Base-by-base conservation (phyloP, 2,888 invertebrate genomes). In the Deilephila porcellus region DNA sequence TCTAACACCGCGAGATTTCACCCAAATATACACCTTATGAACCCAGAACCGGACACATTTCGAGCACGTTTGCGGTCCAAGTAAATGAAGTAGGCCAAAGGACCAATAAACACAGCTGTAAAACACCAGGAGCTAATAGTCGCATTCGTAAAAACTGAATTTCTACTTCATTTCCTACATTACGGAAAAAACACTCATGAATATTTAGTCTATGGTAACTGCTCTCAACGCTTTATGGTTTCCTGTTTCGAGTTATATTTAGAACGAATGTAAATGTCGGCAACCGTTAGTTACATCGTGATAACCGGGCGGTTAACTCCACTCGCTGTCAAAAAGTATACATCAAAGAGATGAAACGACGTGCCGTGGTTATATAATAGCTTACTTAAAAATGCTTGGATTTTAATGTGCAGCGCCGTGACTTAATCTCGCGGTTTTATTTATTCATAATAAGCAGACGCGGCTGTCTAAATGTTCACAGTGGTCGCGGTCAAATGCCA, bases 161-260 rank as follows among this genome's bases (percentile, higher is more conserved):
- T 34, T 63, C 32, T 17, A 25, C 52, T 45, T 25, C 67, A 67
- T 67, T 67, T 67, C 67, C 29, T 32, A 32, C 52, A 60, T 52
- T 53, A n/a, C 56, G 34, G 63, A 70, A 60, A 70, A 70, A 70
- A 67, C n/a, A 17, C 37, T 71, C 34, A 71, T 74, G 73, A 71
- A 74, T 74, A 74, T 74, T 63, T 56, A 74, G 45, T 37, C 37
- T 62, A 63, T 45, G 63, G 62, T 71, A 74, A 71, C 53, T 52
- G 62, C 72, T 67, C 37, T 60, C 59, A 73, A 74, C 64, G 74
- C 67, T 72, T 74, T 72, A 73, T 75, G 74, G 59, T 74, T 74
- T 76, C 76, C 74, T 72, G 74, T 67, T 70, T 74, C 63, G 34
- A 72, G 74, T 63, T 73, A 71, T 75, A 74, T 75, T 71, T 73